Base-by-base conservation (phyloP, 2,797 vertebrate genomes). In the Mormyrops attenuatus region DNA sequence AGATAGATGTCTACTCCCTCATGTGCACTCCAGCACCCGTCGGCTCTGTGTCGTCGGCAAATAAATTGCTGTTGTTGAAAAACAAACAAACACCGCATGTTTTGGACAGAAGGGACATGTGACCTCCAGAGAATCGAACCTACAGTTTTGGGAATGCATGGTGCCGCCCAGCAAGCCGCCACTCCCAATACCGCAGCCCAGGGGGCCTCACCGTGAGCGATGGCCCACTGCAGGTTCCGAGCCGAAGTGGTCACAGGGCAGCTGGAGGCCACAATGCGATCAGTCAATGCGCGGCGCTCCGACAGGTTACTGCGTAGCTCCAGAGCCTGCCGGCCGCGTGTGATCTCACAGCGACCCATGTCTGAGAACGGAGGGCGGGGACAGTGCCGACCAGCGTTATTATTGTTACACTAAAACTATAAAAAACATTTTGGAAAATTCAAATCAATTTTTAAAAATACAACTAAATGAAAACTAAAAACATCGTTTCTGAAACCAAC, bases 221-320 rank as follows among this genome's bases (percentile, higher is more conserved):
- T 95, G 34, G 96, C 95, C 97, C 97, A 98, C 91, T 97, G 97
- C 89, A 97, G 93, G 92, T 97, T 97, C 88, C 97, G 95, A 82
- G 96, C 96, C 0, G 96, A 97, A 5, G 93, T 92, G 60, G 96
- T 95, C 0, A 93, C 94, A 1, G 89, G 94, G 38, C 95, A 95
- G 0, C 94, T 57, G 0, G 90, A 82, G 0, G 90, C 73, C 41
- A 91, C 22, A 90, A 97, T 96, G 53, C 73, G 92, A 91, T 98
- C 97, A 0, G 95, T 97, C 91, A 98, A 95, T 0, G 96, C 95
- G 2, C 97, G 95, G 20, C 97, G 94, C 91, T 97, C 97, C 0
- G 96, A 98, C 26, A 98, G 95, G 92, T 97, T 98, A 92, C 97
- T 98, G 89, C 96, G 96, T 3, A 98, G 95, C 94, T 98, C 97